Percentiles rank a stretch among this genome's conserved stretches.
phyloP scores from a whole-genome alignment of 2,888 invertebrate species.

The Noctuana brunneofusca region DNA sequence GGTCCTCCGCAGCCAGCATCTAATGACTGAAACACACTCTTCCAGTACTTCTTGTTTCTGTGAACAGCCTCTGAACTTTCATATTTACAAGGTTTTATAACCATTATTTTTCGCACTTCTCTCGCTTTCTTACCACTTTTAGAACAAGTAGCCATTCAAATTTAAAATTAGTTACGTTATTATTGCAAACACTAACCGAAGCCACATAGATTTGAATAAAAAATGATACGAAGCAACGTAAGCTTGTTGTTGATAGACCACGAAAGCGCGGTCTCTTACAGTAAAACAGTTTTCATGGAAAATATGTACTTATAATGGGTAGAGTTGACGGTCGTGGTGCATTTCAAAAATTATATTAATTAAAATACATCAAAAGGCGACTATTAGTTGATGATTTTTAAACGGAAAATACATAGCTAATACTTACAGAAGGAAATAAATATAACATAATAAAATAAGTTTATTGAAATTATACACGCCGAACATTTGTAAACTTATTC shows the following conservation, averaged over 20 bases:
- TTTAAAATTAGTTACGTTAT: background rate
- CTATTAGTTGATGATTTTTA: no score
- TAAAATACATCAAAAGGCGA: no score
- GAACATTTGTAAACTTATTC: no score
- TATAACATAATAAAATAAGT: no score
- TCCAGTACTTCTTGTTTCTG: conserved; percentile 67
- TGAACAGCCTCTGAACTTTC: conserved; percentile 57
- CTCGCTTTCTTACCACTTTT: conserved; percentile 37
- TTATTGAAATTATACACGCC: no score
- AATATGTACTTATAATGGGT: background rate
- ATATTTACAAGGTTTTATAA: conserved; percentile 58
- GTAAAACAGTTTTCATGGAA: background rate
- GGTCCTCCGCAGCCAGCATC: conserved; percentile 44
- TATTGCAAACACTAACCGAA: background rate
- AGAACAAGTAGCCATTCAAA: conserved; percentile 5
- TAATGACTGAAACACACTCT: conserved; percentile 54
- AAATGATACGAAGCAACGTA: background rate
- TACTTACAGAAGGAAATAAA: no score
- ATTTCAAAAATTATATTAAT: no score
- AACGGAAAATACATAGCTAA: no score
- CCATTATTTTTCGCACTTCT: conserved; percentile 57
- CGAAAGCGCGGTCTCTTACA: background rate
- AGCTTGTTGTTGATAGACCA: background rate
- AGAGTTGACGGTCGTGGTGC: background rate
- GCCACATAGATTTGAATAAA: conserved; percentile 28